Evolutionary conservation across 2,797 vertebrate genomes (phyloP).

Genomic region (Phoeniculus purpureus): DNA sequence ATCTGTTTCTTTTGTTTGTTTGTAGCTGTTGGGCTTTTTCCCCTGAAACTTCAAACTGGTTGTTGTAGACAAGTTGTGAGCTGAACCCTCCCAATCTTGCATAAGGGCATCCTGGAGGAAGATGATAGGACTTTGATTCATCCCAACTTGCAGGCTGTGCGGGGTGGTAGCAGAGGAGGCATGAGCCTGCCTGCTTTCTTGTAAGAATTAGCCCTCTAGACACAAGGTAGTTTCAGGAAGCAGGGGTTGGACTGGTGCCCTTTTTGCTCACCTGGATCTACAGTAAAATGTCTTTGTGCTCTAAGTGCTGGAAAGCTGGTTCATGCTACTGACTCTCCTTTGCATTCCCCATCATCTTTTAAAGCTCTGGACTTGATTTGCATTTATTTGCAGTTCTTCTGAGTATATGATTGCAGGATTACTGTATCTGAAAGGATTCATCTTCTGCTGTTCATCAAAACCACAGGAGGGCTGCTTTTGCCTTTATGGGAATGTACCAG

Average conservation of each 20-base stretch:
- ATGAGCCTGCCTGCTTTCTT: constrained; percentile 58
- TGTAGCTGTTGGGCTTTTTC: not conserved
- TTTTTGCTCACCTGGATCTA: constrained; percentile 37
- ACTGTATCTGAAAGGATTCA: constrained; percentile 51
- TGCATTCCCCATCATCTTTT: constrained; percentile 2
- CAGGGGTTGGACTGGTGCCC: constrained; percentile 17
- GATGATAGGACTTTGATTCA: constrained; percentile 48
- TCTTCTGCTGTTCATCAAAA: constrained; percentile 47
- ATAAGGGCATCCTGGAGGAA: constrained; percentile 51
- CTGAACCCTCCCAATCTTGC: constrained; percentile 16
- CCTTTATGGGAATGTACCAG: constrained; percentile 48
- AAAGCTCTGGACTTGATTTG: constrained; percentile 13
- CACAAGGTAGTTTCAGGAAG: constrained; percentile 53
- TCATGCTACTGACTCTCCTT: not conserved
- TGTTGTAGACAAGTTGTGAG: constrained; percentile 2
- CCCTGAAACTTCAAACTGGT: constrained; percentile 23
- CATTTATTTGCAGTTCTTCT: constrained; percentile 11
- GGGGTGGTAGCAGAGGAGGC: constrained; percentile 43
- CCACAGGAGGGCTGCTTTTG: constrained; percentile 45
- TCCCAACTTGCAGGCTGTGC: not conserved
- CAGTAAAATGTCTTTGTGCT: not conserved
- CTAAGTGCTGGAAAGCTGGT: not conserved
- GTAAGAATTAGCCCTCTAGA: constrained; percentile 61
- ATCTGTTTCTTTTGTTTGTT: not conserved
- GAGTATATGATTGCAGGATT: constrained; percentile 44